phyloP scores from a whole-genome alignment of 2,888 invertebrate genomes.

The Campoletis raptor region DNA sequence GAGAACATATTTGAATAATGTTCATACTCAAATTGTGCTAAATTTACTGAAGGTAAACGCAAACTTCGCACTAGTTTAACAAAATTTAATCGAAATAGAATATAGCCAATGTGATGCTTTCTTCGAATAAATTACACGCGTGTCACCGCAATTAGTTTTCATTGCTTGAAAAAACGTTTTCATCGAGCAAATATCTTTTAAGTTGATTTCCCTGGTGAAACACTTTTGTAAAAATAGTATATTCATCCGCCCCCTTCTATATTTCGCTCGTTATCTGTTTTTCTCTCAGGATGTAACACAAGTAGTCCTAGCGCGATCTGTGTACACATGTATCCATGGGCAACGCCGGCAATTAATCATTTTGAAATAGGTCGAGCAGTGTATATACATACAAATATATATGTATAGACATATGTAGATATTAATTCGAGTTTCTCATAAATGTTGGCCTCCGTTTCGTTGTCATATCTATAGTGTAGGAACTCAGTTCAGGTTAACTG shows the following conservation, averaged over 20 bases:
- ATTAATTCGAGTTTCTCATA: constrained; percentile 21
- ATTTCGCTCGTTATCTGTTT: not conserved
- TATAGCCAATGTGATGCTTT: not conserved
- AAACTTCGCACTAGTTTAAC: not conserved
- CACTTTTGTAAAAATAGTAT: not conserved
- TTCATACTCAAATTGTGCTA: not conserved
- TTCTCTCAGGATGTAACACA: not conserved
- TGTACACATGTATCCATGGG: constrained; percentile 35
- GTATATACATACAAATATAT: constrained; percentile 8
- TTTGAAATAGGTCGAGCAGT: constrained; percentile 52
- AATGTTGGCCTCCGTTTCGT: not conserved
- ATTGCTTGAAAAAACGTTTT: not conserved
- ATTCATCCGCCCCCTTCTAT: not conserved
- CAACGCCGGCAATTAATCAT: constrained; percentile 58
- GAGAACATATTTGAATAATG: constrained; percentile 12
- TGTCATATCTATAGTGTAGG: not conserved
- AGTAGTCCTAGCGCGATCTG: constrained; percentile 4
- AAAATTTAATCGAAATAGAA: not conserved
- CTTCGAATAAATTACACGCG: not conserved
- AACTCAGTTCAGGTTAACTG: not conserved
- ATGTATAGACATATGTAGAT: not conserved
- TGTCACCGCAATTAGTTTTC: not conserved
- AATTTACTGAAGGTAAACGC: not conserved
- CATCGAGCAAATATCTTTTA: not conserved
- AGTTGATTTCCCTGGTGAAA: not conserved